Base-by-base conservation (phyloP, 2,113 vertebrate species). In the Melierax canorus region DNA sequence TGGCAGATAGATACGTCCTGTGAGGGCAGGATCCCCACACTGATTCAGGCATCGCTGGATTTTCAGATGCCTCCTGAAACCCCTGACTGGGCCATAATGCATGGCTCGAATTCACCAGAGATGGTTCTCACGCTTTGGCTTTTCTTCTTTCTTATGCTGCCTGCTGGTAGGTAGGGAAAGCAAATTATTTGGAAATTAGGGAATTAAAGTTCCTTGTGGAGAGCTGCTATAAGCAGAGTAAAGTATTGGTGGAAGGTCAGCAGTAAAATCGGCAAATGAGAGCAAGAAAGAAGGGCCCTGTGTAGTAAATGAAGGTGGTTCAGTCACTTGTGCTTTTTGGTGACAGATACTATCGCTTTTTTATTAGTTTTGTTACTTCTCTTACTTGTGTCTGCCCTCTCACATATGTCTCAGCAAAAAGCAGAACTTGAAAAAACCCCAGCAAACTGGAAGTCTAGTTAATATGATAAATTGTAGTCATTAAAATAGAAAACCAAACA, bases 401-500 rank as follows among this genome's bases (percentile, higher is more conserved):
- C 8, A 2, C 82, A 89, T 56, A 56, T 88, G 79, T 90, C 88
- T 92, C 73, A 22, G 77, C 55, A 62, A 59, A 90, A 91, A 73
- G 43, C 58, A 59, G 80, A 62, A 79, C 56, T 75, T 46, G 71
- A 92, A 90, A 59, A 90, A 94, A 87, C 18, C 36, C 34, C 89
- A 91, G 81, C 71, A 88, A 92, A 90, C 32, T 76, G 74, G 48
- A 91, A 94, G 60, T 79, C 86, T 91, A 75, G 88, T 95, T 97
- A 97, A 84, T 73, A n/a, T 95, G 94, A 96, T 95, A 53, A 93
- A 98, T 95, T 87, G 81, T 59, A 62, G 58, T 91, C 63, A 81
- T 97, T 97, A 95, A 90, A 95, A 60, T 3, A 56, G 86, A 84
- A 97, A 92, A 88, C 69, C 55, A 86, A 95, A 81, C 75, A 73